Percentiles rank a stretch among this genome's conserved stretches.
These are phyloP conservation scores for Psettodes erumei DNA, from an alignment of 2,113 vertebrate genomes.

Conservation along the genomic window DNA sequence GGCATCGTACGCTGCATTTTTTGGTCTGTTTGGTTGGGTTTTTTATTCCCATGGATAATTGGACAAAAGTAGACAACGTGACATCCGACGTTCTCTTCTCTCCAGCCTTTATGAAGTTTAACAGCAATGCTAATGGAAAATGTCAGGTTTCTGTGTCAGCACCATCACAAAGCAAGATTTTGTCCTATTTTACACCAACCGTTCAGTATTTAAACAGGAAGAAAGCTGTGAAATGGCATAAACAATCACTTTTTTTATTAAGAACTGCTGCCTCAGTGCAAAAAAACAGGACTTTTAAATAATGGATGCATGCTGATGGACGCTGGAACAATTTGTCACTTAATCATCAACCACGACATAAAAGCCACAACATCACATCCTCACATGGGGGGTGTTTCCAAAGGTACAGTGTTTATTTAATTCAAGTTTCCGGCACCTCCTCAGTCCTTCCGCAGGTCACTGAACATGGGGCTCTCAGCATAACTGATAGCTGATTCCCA, in stretches of 20 bases:
- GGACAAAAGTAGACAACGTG: neutral
- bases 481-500: neutral
- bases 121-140: neutral
- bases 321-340: neutral
- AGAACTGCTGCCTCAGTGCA: neutral
- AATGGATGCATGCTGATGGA: too few relatives aligned
- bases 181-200: neutral
- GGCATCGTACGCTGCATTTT: neutral
- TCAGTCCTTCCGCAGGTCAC: neutral
- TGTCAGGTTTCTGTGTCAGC: neutral
- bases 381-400: neutral
- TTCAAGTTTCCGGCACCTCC: neutral
- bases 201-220: neutral
- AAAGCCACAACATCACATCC: neutral
- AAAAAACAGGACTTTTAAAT: neutral
- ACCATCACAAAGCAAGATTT: neutral
- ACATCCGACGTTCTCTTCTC: neutral
- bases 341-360: neutral
- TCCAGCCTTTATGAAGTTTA: neutral
- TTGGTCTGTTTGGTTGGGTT: slow-evolving; percentile 7
- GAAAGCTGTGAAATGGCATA: neutral
- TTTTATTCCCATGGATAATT: slow-evolving; percentile 15
- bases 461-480: neutral
- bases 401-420: neutral
- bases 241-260: neutral